Conservation (phyloP, 2,113 vertebrate genomes). For the Nettapus auritus region DNA sequence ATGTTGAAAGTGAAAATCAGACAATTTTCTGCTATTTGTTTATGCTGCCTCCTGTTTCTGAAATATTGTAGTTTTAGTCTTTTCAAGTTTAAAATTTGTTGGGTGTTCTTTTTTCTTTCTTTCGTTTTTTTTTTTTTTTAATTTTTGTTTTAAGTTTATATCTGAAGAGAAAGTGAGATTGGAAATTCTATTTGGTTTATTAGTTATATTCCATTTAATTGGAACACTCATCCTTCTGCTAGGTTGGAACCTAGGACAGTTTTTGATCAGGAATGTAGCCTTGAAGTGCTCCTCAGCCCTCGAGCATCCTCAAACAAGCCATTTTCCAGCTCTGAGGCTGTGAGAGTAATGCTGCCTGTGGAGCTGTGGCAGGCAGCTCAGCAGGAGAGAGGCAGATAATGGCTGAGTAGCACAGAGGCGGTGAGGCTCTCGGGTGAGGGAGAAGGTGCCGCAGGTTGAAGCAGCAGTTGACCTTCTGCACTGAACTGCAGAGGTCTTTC, state of each 20-base stretch:
- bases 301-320: neutral
- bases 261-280: neutral
- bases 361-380: neutral
- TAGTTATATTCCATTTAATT: neutral
- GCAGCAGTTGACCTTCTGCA: neutral
- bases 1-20: neutral
- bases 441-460: neutral
- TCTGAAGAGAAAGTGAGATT: neutral
- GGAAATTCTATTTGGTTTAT: neutral
- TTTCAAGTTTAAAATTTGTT: neutral
- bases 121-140: neutral
- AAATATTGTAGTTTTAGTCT: neutral
- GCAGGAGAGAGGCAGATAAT: too few species aligned
- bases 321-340: neutral
- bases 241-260: neutral
- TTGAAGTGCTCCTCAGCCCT: neutral
- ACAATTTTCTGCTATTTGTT: neutral
- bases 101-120: fast-evolving
- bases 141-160: neutral
- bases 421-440: neutral
- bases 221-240: neutral
- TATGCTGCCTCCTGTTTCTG: neutral
- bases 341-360: neutral
- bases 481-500: neutral
- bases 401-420: neutral